Evolutionary conservation across 2,888 invertebrate genomes (phyloP).

Genomic region (Drosophila mettleri): DNA sequence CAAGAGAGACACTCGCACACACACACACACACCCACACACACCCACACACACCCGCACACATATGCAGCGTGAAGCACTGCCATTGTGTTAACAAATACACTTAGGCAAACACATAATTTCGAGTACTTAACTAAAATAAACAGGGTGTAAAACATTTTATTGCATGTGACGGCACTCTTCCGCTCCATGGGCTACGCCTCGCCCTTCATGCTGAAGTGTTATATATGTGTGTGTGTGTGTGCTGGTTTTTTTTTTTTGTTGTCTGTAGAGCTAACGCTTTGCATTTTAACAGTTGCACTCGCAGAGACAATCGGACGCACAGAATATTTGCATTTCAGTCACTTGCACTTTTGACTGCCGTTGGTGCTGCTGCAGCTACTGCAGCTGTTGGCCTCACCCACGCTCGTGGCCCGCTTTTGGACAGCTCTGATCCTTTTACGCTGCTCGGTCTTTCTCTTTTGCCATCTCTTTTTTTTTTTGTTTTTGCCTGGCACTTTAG

Average conservation of each 20-base stretch:
- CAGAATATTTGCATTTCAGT: conserved; percentile 70
- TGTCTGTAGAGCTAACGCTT: conserved; percentile 34
- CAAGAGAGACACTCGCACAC: conserved; percentile 23
- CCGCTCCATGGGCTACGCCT: not conserved
- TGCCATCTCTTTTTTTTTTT: conserved; percentile 32
- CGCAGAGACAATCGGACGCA: conserved; percentile 12
- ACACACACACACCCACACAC: no score
- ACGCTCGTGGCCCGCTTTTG: conserved; percentile 3
- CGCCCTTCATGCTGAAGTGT: conserved; percentile 4
- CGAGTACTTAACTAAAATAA: conserved; percentile 81
- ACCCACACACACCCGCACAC: not conserved
- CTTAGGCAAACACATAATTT: conserved; percentile 80
- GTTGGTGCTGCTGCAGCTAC: conserved; percentile 32
- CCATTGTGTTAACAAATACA: conserved; percentile 73
- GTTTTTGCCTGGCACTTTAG: conserved; percentile 68
- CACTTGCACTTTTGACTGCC: conserved; percentile 76
- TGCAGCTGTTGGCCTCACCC: conserved; percentile 28
- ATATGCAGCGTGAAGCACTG: conserved; percentile 6
- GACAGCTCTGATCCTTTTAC: conserved; percentile 47
- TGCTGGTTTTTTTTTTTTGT: not conserved
- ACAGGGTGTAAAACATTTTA: conserved; percentile 81
- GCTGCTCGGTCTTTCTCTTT: conserved; percentile 23
- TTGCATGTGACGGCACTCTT: conserved; percentile 51
- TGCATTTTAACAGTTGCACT: conserved; percentile 60
- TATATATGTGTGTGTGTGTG: conserved; percentile 6